Evolutionary conservation across 2,797 vertebrate species (phyloP), one percentile per base, ranked within the genome.

Genomic region (Myotis pilosus): DNA sequence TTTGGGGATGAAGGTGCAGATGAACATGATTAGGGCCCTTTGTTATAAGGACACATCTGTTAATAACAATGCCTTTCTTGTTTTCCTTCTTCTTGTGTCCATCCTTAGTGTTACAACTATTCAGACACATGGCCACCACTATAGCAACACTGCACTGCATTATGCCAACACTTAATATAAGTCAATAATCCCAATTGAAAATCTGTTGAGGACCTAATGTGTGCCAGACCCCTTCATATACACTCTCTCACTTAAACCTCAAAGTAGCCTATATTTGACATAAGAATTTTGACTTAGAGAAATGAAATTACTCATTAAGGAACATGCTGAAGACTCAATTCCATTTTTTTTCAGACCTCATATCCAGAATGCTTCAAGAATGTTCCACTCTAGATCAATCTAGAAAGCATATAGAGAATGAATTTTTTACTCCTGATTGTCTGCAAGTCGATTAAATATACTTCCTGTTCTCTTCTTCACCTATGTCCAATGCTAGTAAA

Each of bases 311-410:
- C 49, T 82, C 80, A 38, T 84, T 88, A 80, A 86, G 75, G 64
- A 87, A 51, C 49, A 38, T 25, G n/a, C 78, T 80, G 93, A n/a
- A 69, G 23, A 79, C 81, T 87, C 66, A 22, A 0, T 51, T 68
- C 28, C 41, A 60, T 75, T 85, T 85, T 85, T 87, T 19, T 66
- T 81, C 66, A 92, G 85, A 92, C 51, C 87, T 95, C 51, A 86
- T 23, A 47, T 38, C 64, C n/a, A 91, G 33, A 86, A 84, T 68
- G 88, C 47, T n/a, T 33, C 8, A 89, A 62, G 88, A 57, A 57
- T 72, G 86, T 83, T 88, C 87, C 15, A 75, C 78, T 89, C 57
- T 55, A 80, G 33, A 94, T 41, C 55, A 25, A 94, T 36, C 60
- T 80, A 81, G 89, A 71, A 92, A 91, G 15, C 36, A 33, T n/a